Conservation (phyloP, 2,113 vertebrate genomes). For the Anolis carolinensis region DNA sequence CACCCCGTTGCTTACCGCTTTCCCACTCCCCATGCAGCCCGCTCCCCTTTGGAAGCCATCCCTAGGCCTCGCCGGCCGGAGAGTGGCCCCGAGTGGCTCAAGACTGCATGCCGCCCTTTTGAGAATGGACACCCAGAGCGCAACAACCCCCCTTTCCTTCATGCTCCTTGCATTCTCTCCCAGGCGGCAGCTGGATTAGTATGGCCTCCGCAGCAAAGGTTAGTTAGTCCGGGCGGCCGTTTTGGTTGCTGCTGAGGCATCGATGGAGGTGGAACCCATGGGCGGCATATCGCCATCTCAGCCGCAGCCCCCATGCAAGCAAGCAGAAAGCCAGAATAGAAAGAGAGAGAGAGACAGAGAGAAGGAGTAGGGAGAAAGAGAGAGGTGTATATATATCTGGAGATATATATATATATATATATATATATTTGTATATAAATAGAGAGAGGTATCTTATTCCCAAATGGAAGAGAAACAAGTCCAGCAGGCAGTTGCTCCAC, state of each 20-base stretch:
- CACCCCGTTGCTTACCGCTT: too few relatives aligned
- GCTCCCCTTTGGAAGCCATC: too few relatives aligned
- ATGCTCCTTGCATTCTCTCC: conserved; percentile 69
- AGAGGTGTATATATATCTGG: background rate
- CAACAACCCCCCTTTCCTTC: conserved; percentile 37
- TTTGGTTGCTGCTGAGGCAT: conserved; percentile 62
- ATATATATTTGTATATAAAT: background rate
- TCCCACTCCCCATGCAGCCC: too few relatives aligned
- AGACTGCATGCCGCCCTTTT: conserved; percentile 67
- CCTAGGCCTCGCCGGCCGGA: too few relatives aligned
- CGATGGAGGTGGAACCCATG: conserved; percentile 80
- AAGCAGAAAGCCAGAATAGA: conserved; percentile 87
- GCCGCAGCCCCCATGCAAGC: conserved; percentile 96
- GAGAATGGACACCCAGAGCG: conserved; percentile 49
- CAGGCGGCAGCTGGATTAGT: conserved; percentile 78
- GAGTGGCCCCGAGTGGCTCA: background rate
- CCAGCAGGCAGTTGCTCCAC: conserved; percentile 97
- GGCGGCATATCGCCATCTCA: conserved; percentile 67
- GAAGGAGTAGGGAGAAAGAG: conserved; percentile 8
- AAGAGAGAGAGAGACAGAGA: conserved; percentile 17
- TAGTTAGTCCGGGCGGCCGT: conserved; percentile 66
- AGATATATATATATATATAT: conserved; percentile 36
- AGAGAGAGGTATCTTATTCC: conserved; percentile 61
- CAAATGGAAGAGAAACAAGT: conserved; percentile 82
- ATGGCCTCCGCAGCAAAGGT: conserved; percentile 65